Conservation (phyloP, 2,888 invertebrate genomes). For the Actias luna region DNA sequence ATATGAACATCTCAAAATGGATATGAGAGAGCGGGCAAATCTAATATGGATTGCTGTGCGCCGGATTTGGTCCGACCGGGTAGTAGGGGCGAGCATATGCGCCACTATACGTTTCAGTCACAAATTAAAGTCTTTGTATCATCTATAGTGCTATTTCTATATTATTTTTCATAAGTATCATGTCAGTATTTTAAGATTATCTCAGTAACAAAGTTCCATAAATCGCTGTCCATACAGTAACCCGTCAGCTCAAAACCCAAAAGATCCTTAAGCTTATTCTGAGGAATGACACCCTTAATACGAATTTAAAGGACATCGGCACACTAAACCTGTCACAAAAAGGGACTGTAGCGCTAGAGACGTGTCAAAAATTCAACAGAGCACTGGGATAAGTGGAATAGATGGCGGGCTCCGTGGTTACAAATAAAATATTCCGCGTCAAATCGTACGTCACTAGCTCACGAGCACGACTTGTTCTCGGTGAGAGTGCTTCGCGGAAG, state of each 20-base stretch:
- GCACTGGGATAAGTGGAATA: conserved; percentile 78
- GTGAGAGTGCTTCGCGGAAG: conserved; percentile 73
- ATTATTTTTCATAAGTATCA: not conserved
- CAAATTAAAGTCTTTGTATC: conserved; percentile 20
- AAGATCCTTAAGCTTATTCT: conserved; percentile 28
- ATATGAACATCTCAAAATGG: conserved; percentile 83
- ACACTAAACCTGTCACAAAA: conserved; percentile 72
- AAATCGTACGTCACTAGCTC: conserved; percentile 79
- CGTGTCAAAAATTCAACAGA: conserved; percentile 80
- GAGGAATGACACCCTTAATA: conserved; percentile 54
- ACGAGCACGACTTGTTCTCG: conserved; percentile 72
- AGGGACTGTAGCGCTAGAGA: conserved; percentile 65
- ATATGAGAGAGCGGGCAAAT: conserved; percentile 80
- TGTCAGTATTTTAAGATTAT: conserved; percentile 24
- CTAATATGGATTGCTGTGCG: conserved; percentile 80
- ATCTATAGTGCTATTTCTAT: not conserved
- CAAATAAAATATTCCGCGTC: conserved; percentile 79
- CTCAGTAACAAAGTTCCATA: conserved; percentile 10
- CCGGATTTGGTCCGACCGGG: conserved; percentile 72
- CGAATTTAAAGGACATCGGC: conserved; percentile 70
- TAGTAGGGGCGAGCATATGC: conserved; percentile 53
- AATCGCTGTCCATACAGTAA: not conserved
- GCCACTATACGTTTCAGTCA: conserved; percentile 20
- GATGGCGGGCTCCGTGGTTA: conserved; percentile 67
- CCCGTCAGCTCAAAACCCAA: conserved; percentile 1